Evolutionary conservation across 1,140 invertebrate genomes (phyloP), one percentile per base, ranked within the genome.

Genomic region (Tetragnatha versicolor): DNA sequence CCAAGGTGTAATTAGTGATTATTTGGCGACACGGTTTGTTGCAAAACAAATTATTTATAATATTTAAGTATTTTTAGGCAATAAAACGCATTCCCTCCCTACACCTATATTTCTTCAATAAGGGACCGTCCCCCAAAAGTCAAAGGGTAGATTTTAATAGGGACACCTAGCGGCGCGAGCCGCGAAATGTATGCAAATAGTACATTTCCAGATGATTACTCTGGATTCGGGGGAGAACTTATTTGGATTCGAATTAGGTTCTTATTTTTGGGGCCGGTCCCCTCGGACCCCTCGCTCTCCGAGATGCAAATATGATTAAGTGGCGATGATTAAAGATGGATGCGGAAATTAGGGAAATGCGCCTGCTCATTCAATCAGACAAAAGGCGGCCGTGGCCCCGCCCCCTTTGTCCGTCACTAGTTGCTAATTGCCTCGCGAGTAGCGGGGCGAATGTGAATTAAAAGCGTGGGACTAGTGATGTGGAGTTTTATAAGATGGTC

Each of bases 241-340:
- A 58, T 58, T 58, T 31, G 53, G 53, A 58, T 58, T 58, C 25
- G 53, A 58, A 58, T 58, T 58, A 58, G 33, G 29, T 14, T 29
- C 14, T 31, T 31, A 29, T 31, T 58, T 58, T 31, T 58, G 25
- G 27, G 29, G 53, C 25, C 27, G 4, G 25, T 14, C 9, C 5
- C 25, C n/a, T n/a, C n/a, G 42, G 42, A 14, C n/a, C 49, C 17
- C 9, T 20, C 7, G 9, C 49, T 22, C 49, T n/a, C 42, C 42
- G 25, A 31, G n/a, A n/a, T 3, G 53, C 53, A 58, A 58, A 58
- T 58, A 58, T 58, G 53, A 58, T 58, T 17, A 31, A 31, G 27
- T n/a, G 25, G 25, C 27, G 33, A 31, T 58, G 29, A 51, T 51
- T 20, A 51, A 20, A 51, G 47, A 22, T n/a, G n/a, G n/a, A 51